Base-by-base conservation (phyloP, 2,113 vertebrate species). In the Macrotis lagotis region DNA sequence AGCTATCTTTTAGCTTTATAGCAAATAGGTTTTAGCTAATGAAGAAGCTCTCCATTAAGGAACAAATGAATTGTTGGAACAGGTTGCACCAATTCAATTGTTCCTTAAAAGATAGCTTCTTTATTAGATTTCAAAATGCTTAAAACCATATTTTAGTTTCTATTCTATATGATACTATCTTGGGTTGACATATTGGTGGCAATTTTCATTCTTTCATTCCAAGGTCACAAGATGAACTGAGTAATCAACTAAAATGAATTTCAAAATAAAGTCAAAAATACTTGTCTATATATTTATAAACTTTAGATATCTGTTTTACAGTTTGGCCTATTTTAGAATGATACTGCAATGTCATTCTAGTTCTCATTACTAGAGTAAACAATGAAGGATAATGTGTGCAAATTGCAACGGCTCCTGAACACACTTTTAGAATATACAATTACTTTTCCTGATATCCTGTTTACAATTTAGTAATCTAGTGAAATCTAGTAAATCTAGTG, bases 101-200 rank as follows among this genome's bases (percentile, higher is more conserved):
- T 92, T 97, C 97, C 91, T 97, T 98, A 97, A 97, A 97, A 97
- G 95, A 93, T 88, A 89, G 37, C 95, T 98, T 97, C 91, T 97
- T 96, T 51, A 10, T 97, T 96, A 89, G 48, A 28, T 49, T 97
- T 50, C 97, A 10, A 55, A 96, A 0, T 88, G 47, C 28, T 97
- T 93, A 7, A 97, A 25, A 66, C 89, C 95, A 88, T 50, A 90
- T 51, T 93, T 97, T 44, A 88, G 25, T 94, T 50, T 74, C 89
- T 96, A 6, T 96, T 97, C 59, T 90, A 3, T 95, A 89, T 49
- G 90, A 26, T 16, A 94, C 93, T 97, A 89, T 91, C 93, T 94
- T 93, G 95, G 96, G 93, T 91, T 98, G 49, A 88, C 10, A 26
- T 74, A 95, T 92, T 94, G 83, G 92, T 97, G 96, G 12, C 47